These are phyloP conservation scores for Catostylus mosaicus DNA, from an alignment of 30 jellyfish, hydroid and myxozoan genomes.

Conservation along the genomic window DNA sequence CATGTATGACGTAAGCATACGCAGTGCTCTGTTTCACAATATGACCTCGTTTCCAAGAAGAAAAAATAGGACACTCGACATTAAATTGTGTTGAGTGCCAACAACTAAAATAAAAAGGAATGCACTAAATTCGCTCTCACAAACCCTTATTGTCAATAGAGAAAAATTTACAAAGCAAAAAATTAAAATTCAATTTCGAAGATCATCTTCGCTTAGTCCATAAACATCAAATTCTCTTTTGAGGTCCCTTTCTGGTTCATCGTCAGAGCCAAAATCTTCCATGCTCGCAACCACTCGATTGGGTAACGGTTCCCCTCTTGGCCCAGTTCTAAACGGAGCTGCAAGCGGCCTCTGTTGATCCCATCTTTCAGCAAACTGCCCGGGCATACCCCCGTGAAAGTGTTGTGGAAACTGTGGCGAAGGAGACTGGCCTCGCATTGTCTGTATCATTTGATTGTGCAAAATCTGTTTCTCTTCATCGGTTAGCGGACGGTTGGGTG, in stretches of 20 bases:
- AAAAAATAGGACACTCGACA: too few relatives aligned
- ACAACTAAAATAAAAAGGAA: too few relatives aligned
- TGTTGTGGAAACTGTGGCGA: too few relatives aligned
- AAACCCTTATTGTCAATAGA: too few relatives aligned
- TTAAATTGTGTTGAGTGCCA: too few relatives aligned
- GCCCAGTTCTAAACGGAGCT: not conserved
- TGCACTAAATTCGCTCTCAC: too few relatives aligned
- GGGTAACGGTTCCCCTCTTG: not conserved
- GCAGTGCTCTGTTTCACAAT: too few relatives aligned
- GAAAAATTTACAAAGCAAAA: not conserved
- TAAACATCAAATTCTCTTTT: slow-evolving; percentile 44
- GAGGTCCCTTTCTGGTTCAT: slow-evolving; percentile 62
- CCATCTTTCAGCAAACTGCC: too few relatives aligned
- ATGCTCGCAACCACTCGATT: slow-evolving; percentile 7
- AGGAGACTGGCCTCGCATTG: too few relatives aligned
- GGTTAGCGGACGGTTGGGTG: not conserved
- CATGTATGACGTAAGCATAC: too few relatives aligned
- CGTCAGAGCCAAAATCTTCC: slow-evolving; percentile 66
- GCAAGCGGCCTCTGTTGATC: slow-evolving; percentile 1
- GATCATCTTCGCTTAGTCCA: slow-evolving; percentile 18
- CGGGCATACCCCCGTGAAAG: too few relatives aligned
- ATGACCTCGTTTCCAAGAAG: too few relatives aligned
- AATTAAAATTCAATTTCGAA: not conserved
- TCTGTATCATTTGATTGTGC: not conserved
- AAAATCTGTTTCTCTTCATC: not conserved